Evolutionary conservation across 1,140 invertebrate genomes (phyloP), one percentile per base, ranked within the genome.

Genomic region (Idris sp.): DNA sequence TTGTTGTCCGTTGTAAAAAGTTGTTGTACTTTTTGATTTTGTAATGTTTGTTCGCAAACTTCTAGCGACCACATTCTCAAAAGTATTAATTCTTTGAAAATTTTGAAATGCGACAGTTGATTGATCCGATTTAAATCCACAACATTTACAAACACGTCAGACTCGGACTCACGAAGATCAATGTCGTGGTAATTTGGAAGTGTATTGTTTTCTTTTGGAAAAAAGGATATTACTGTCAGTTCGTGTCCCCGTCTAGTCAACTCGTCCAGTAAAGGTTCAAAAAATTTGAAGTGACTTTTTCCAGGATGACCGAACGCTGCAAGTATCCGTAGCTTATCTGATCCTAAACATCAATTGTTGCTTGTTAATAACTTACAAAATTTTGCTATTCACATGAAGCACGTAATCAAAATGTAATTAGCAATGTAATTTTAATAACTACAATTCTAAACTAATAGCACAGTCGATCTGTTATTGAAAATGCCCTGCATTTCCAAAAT

Each of bases 281-380:
- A 92, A 15, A 92, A 90, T 13, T 89, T 87, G 74, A 93, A 92
- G 77, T 95, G 93, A 79, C 92, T 94, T 22, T 88, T 90, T 0
- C 92, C 90, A 0, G 88, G 83, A 58, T 92, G 89, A 0, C 90
- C 89, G 76, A 93, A 91, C 14, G 93, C 78, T 0, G 89, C 92
- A 14, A 94, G 83, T 72, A 95, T 92, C 19, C 83, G 85, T 0
- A 80, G 14, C 25, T 73, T 83, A n/a, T n/a, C n/a, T n/a, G n/a
- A n/a, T n/a, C n/a, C n/a, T n/a, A n/a, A n/a, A n/a, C n/a, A n/a
- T n/a, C n/a, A n/a, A n/a, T n/a, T n/a, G n/a, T n/a, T n/a, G n/a
- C n/a, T n/a, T n/a, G n/a, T n/a, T n/a, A n/a, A n/a, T n/a, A n/a
- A n/a, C n/a, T n/a, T n/a, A n/a, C n/a, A n/a, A n/a, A n/a, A n/a